Base-by-base conservation (phyloP, 2,888 invertebrate genomes). In the Axea sp. region DNA sequence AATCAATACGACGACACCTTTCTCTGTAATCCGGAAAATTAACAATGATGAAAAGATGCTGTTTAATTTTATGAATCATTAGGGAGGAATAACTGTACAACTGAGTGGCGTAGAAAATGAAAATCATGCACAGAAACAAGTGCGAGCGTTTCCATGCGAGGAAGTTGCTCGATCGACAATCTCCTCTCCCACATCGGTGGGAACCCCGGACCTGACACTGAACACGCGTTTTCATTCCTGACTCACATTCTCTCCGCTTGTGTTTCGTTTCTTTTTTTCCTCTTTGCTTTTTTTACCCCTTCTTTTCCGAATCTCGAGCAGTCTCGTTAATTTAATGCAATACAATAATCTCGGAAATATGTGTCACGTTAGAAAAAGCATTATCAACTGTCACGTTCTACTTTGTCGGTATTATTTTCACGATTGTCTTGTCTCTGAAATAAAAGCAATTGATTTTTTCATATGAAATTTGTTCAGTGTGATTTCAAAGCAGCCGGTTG, bases 291-390 rank as follows among this genome's bases (percentile, higher is more conserved):
- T n/a, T n/a, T n/a, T n/a, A n/a, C 8, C 19, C n/a, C 17, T 33
- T 37, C 47, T n/a, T 14, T n/a, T 12, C 31, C 45, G 41, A 41
- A 62, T 51, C 51, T 62, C 41, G 62, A 41, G 45, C 62, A 51
- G 17, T 11, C 31, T 33, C 31, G 22, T 62, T 62, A 49, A 62
- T 62, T 51, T 39, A 30, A 62, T 30, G 41, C 37, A 51, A 51
- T 35, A 28, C 41, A 53, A 64, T 43, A 17, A 53, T 64, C 41
- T 19, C 30, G 26, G 28, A 49, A 51, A 51, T 64, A 51, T 43
- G 26, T 49, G 39, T 47, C 47, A 12, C 37, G 19, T 19, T 22
- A 2, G 28, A 62, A 51, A 37, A 37, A 49, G 28, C 28, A 1
- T 26, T 12, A 59, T 41, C 39, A 51, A 45, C 45, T 30, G 49